Percentiles rank a stretch among this genome's conserved stretches.
Evolutionary conservation across 2,113 vertebrate species (phyloP).

Genomic region (Serinus canaria): DNA sequence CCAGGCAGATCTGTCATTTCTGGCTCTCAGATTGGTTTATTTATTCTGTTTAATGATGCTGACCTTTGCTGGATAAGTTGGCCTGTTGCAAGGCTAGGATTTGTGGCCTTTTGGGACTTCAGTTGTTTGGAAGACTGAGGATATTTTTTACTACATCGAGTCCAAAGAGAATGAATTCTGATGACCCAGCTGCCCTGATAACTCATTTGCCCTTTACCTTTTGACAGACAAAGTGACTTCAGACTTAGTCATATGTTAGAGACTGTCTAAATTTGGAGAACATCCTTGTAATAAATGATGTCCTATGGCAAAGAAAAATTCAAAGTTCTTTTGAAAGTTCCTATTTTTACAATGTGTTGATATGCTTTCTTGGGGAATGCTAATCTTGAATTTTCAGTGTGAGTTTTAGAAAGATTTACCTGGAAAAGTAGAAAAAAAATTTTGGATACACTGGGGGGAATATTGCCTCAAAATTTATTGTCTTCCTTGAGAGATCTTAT

Average conservation of each 20-base stretch:
- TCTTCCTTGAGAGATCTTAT: background rate
- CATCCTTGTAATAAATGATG: background rate
- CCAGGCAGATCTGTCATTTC: slow-evolving; percentile 38
- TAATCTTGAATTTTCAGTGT: background rate
- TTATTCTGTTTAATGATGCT: slow-evolving; percentile 57
- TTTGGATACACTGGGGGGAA: background rate
- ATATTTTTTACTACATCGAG: background rate
- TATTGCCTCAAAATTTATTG: background rate
- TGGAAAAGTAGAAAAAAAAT: background rate
- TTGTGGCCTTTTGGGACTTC: slow-evolving; percentile 18
- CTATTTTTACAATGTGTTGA: background rate
- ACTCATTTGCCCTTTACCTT: slow-evolving; percentile 55
- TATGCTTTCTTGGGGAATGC: background rate
- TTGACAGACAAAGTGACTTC: slow-evolving; percentile 41
- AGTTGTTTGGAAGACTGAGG: background rate
- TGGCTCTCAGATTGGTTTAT: slow-evolving; percentile 15
- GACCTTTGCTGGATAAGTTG: slow-evolving; percentile 63
- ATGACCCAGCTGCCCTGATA: slow-evolving; percentile 34
- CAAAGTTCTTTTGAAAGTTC: background rate
- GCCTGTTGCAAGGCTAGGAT: slow-evolving; percentile 22
- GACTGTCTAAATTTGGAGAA: background rate
- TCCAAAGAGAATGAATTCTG: background rate
- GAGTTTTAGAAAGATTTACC: background rate
- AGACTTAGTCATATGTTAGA: slow-evolving; percentile 21
- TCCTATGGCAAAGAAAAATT: background rate